phyloP scores from a whole-genome alignment of 2,797 vertebrate genomes.

The Saxicola maurus region DNA sequence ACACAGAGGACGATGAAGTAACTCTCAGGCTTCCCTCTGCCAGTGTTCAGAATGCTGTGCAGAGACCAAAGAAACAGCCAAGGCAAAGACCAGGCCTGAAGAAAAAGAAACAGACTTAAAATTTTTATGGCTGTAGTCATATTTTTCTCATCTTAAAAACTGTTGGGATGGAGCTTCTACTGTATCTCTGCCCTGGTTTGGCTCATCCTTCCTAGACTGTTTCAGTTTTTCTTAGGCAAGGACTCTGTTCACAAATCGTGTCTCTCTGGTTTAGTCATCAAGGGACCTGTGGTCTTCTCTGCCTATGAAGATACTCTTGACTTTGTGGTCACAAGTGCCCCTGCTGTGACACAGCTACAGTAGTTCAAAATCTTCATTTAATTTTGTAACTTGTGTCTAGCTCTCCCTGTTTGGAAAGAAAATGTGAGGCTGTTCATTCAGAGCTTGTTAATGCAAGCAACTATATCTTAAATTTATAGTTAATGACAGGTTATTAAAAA shows the following conservation, averaged over 20 bases:
- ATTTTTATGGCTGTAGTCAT: not conserved
- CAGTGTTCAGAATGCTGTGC: not conserved
- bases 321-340: not conserved
- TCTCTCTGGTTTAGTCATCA: not conserved
- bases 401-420: not conserved
- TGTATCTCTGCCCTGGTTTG: not conserved
- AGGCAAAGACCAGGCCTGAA: slow-evolving; percentile 22
- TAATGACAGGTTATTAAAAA: not conserved
- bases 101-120: slow-evolving; percentile 30
- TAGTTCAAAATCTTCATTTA: not conserved
- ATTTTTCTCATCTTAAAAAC: not conserved
- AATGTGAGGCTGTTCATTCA: not conserved
- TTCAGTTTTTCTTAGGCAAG: not conserved
- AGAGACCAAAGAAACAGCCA: slow-evolving; percentile 11
- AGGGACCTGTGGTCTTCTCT: not conserved
- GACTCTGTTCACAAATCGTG: not conserved
- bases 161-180: not conserved
- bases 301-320: not conserved
- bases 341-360: not conserved
- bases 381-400: not conserved
- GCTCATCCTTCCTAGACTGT: not conserved
- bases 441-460: not conserved
- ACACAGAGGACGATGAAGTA: slow-evolving; percentile 78
- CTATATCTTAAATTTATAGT: not conserved
- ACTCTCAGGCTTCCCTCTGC: slow-evolving; percentile 66